Evolutionary conservation across 2,888 invertebrate genomes (phyloP).

Genomic region (Leucophenga maculata): DNA sequence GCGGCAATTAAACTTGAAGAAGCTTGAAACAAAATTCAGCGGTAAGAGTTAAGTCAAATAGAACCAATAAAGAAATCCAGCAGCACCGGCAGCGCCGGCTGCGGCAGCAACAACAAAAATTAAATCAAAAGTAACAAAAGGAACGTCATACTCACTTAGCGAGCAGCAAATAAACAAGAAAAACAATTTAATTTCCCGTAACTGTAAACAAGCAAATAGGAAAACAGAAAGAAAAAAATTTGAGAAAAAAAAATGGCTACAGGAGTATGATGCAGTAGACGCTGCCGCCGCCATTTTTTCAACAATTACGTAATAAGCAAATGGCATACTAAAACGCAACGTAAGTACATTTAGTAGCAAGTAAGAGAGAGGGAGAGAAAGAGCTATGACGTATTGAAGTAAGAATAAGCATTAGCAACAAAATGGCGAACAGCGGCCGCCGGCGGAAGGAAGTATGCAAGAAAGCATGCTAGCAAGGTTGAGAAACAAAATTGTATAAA

Average conservation of each 20-base stretch:
- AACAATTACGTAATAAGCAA: conserved; percentile 55
- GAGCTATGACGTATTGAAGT: background rate
- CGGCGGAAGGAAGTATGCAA: background rate
- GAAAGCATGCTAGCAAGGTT: too few species aligned
- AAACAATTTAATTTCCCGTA: conserved; percentile 49
- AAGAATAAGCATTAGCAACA: background rate
- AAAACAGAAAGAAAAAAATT: conserved; percentile 35
- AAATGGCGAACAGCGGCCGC: background rate
- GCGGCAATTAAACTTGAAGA: conserved; percentile 5
- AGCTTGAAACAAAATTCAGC: background rate
- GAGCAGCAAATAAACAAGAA: conserved; percentile 15
- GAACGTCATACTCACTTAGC: background rate
- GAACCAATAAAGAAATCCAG: background rate
- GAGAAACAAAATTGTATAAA: background rate
- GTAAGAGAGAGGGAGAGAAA: background rate
- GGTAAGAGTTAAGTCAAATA: background rate
- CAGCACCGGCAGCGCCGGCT: background rate
- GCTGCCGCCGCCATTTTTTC: conserved; percentile 47
- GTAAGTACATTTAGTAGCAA: background rate
- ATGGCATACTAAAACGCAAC: background rate
- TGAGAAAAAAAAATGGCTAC: background rate
- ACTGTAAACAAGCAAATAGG: conserved; percentile 34
- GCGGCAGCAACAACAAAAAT: background rate
- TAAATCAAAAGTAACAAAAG: background rate
- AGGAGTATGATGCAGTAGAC: background rate